Base-by-base conservation (phyloP, 2,113 vertebrate species). In the Labrus mixtus region DNA sequence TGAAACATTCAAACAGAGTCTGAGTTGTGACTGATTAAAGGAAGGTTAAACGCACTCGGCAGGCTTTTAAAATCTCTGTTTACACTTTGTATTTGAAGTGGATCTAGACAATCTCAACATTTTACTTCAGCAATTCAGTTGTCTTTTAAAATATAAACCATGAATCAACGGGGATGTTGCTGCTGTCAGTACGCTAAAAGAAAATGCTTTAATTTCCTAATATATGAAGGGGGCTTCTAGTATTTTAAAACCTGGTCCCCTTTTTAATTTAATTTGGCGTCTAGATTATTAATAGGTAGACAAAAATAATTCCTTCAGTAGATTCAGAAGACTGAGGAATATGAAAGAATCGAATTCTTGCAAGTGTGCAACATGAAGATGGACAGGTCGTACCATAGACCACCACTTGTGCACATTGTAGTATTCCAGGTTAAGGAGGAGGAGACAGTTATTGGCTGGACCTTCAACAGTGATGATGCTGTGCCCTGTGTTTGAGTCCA, bases 21-120 rank as follows among this genome's bases (percentile, higher is more conserved):
- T 50, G 25, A 70, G 46, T 56, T 59, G 50, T 25, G 36, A 53
- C 22, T 53, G 20, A 19, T 43, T 56, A 23, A 51, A 66, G 20
- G 16, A 51, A 51, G 48, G 48, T 37, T 54, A 46, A 56, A 43
- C 37, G 25, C 16, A 29, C 55, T 16, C 1, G 39, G 22, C 39
- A 45, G 41, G 19, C 12, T 33, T 58, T 29, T n/a, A 0, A n/a
- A 29, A 33, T 45, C 37, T 13, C 58, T 1, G 20, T 16, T 13
- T 16, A 2, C 46, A 15, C 10, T 15, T 20, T n/a, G 8, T 36
- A 4, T 36, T 9, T 37, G 48, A 60, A 45, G n/a, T 59, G 25
- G n/a, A 70, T 58, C 10, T 10, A 58, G 16, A 43, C 20, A 19
- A 19, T 56, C 15, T 54, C 16, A 46, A 12, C 10, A 20, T 36